Percentiles rank a stretch among this genome's conserved stretches.
Evolutionary conservation across 2,888 invertebrate genomes (phyloP).

Genomic region (Lasius platythorax): DNA sequence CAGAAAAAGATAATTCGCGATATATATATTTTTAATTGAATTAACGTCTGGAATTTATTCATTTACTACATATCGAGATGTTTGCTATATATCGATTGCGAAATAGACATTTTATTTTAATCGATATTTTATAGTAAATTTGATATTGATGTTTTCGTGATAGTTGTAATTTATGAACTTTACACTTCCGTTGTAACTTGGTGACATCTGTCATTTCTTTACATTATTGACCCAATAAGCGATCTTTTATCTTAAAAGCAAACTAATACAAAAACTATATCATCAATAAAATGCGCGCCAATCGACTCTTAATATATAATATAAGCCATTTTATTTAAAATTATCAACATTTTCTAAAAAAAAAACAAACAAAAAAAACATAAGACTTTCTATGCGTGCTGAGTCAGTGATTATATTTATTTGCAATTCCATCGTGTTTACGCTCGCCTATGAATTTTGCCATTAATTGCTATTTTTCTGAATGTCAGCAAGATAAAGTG

Average conservation of each 20-base stretch:
- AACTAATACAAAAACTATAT: background rate
- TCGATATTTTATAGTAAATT: background rate
- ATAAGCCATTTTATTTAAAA: background rate
- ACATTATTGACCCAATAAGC: background rate
- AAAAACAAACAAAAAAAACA: no score
- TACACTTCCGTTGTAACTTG: conserved; percentile 33
- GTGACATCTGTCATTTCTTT: conserved; percentile 15
- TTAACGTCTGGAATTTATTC: background rate
- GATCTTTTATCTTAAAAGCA: background rate
- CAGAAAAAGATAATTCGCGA: background rate
- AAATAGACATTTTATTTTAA: background rate
- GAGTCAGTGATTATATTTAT: conserved; percentile 7
- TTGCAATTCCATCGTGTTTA: background rate
- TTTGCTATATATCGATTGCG: background rate
- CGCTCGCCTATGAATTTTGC: conserved; percentile 4
- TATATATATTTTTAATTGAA: conserved; percentile 1
- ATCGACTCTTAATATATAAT: background rate
- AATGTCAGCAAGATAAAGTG: conserved; percentile 29
- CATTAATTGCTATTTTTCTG: conserved; percentile 12
- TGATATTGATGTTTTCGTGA: conserved; percentile 32
- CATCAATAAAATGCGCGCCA: background rate
- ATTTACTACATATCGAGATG: no score
- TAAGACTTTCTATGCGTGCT: background rate
- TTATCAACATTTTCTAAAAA: background rate
- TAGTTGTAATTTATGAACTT: conserved; percentile 2